Base-by-base conservation (phyloP, 2,888 invertebrate species). In the Deilephila porcellus region DNA sequence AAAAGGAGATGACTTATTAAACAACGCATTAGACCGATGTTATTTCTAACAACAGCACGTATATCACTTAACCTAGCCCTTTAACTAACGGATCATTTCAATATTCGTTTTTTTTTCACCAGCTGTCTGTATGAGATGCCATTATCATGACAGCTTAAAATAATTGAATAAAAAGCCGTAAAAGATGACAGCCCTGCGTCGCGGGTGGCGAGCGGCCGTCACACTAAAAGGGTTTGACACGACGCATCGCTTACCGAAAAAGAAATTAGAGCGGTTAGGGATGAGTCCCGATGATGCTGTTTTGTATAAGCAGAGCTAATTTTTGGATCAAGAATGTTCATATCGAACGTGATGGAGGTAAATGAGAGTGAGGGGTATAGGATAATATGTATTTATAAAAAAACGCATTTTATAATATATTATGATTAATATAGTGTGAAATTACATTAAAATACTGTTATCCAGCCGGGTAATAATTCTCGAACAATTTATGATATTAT, bases 221-320 rank as follows among this genome's bases (percentile, higher is more conserved):
- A 84, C 84, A 84, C 86, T 91, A 91, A 91, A 91, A 91, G 90
- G 90, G 89, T 90, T 91, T 88, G 91, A 89, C 87, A 85, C 83
- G 87, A 83, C 83, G 83, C 88, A 88, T 89, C 90, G 87, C 85
- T 82, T 82, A 81, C 83, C 82, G 83, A 70, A 86, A 90, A 91
- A 91, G 88, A 90, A 90, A 91, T 91, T 88, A 88, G 90, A 81
- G 76, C 81, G 79, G 79, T 71, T 56, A 59, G 7, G 11, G 32
- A 32, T 59, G 71, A 56, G 56, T 71, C 32, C 59, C 71, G 32
- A 8, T 11, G n/a, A 25, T 8, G 11, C 8, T 29, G 70, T 45
- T 70, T 70, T 45, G 11, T n/a, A 20, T 45, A 25, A 25, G 25
- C 25, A 19, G n/a, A 34, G 5, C n/a, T 32, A 25, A 25, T 25